Evolutionary conservation across 2,113 vertebrate genomes (phyloP).

Genomic region (Coracopsis vasa): DNA sequence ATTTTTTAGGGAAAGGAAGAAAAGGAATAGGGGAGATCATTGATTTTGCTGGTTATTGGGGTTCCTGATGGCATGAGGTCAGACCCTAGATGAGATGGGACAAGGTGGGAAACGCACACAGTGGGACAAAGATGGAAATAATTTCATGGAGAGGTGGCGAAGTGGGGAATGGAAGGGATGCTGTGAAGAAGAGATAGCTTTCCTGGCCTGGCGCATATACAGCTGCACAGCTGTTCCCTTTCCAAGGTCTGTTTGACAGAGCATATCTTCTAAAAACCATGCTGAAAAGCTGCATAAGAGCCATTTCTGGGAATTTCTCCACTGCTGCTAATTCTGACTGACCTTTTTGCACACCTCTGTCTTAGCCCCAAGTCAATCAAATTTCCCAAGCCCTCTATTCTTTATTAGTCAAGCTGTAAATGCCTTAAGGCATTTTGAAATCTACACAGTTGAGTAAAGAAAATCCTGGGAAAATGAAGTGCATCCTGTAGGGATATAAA

Average conservation of each 20-base stretch:
- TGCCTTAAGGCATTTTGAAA: not conserved
- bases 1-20: not conserved
- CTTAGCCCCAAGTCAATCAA: not conserved
- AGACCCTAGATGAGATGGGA: not conserved
- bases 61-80: not conserved
- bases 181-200: not conserved
- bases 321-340: not conserved
- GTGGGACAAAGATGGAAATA: accelerated
- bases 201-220: accelerated
- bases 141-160: not conserved
- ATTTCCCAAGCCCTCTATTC: not conserved
- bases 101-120: not conserved
- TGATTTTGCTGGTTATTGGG: not conserved
- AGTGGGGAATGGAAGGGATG: not conserved
- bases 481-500: not conserved
- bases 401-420: not conserved
- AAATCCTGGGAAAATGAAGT: not conserved
- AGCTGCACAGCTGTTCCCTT: not conserved
- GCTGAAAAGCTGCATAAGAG: not conserved
- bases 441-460: not conserved
- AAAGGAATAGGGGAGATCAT: not conserved
- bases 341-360: not conserved
- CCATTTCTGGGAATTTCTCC: not conserved
- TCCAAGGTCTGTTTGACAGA: not conserved
- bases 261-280: not conserved